Evolutionary conservation across 1,140 invertebrate species (phyloP), one percentile per base, ranked within the genome.

Genomic region (Drosophila pseudoobscura): DNA sequence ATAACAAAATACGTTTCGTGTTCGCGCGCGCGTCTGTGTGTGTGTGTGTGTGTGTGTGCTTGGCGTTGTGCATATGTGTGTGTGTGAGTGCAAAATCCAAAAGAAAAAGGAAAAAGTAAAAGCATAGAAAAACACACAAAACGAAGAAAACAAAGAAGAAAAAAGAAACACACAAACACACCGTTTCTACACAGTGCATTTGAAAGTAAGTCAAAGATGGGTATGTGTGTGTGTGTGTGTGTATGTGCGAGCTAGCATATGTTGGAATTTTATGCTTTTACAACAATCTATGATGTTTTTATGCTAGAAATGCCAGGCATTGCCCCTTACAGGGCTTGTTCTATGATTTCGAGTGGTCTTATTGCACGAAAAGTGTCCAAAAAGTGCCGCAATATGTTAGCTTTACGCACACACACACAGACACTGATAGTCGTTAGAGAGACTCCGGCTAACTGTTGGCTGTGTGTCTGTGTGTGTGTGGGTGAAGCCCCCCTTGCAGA

Each of bases 321-420:
- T 31, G 15, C 6, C 0, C 22, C 11, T 39, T 8, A n/a, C 7
- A 13, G 26, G 2, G 31, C 26, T 6, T 31, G 44, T 54, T 44
- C 20, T 35, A 24, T 56, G 29, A 20, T 41, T 41, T 58, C 8
- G n/a, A 2, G 52, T 26, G 26, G 11, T 17, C 45, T 70, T 76
- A 54, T 54, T 49, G 15, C 26, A 46, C 31, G 47, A 55, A 69
- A 69, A 63, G 31, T 54, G 39, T 7, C 17, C 15, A 22, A 63
- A 77, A 76, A 57, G 53, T 46, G 26, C 31, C 56, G 47, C 74
- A 77, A 77, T 77, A 77, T 77, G 74, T 76, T 76, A 62, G 74
- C 44, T 24, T 61, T 44, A 62, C 60, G 7, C 51, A 62, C 51
- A 39, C 54, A 61, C 17, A 59, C 56, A 55, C 22, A 35, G 11